These are phyloP conservation scores for Silurus glanis DNA, from an alignment of 2,113 vertebrate species.

Conservation along the genomic window DNA sequence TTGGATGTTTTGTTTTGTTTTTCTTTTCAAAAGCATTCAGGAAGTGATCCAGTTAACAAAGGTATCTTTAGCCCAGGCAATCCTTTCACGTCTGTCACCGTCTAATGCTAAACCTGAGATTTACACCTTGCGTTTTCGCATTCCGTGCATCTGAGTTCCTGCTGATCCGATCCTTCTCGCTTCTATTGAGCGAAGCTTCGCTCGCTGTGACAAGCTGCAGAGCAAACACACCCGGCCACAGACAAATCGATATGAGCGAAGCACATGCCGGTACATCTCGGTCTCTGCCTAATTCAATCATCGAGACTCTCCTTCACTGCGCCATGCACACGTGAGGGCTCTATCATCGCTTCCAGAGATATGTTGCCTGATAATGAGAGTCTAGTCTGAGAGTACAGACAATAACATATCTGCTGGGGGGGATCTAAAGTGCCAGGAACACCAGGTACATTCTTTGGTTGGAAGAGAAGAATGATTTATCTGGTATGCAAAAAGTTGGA, in stretches of 20 bases:
- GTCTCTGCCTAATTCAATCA: conserved; percentile 44
- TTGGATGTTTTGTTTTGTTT: not conserved
- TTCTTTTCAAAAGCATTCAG: not conserved
- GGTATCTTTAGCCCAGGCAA: not conserved
- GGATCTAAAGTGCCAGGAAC: not conserved
- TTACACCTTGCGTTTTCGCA: conserved; percentile 33
- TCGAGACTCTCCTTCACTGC: conserved; percentile 36
- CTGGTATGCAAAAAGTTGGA: not conserved
- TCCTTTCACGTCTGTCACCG: conserved; percentile 32
- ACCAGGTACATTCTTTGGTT: not conserved
- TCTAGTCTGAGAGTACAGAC: conserved; percentile 1
- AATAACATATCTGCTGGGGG: not conserved
- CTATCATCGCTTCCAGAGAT: conserved; percentile 40
- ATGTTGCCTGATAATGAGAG: conserved; percentile 43
- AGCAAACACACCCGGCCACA: conserved; percentile 51
- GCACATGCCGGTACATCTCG: conserved; percentile 36
- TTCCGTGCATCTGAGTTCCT: conserved; percentile 27
- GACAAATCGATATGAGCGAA: conserved; percentile 54
- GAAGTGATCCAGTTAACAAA: not conserved
- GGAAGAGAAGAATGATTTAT: not conserved
- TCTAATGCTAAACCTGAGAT: conserved; percentile 28
- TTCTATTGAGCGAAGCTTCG: conserved; percentile 20
- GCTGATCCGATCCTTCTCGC: conserved; percentile 33
- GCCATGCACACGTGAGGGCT: conserved; percentile 23
- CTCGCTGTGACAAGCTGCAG: conserved; percentile 39